Evolutionary conservation across 1,140 invertebrate species (phyloP).

Genomic region (Aphis gossypii): DNA sequence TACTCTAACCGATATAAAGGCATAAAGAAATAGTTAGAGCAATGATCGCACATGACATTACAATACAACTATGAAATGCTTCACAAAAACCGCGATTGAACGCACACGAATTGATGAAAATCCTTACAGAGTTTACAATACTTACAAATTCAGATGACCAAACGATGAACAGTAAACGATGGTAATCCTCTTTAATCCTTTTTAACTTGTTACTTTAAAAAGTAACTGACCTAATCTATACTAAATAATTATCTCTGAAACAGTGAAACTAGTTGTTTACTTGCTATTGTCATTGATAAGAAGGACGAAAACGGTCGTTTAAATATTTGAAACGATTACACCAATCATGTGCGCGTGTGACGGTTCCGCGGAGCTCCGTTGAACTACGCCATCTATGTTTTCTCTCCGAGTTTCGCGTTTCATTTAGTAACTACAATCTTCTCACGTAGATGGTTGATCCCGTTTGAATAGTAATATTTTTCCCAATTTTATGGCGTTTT

Average conservation of each 20-base stretch:
- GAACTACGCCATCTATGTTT: neutral
- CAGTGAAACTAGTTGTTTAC: no score
- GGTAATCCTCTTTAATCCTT: no score
- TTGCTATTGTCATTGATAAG: neutral
- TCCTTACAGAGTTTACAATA: neutral
- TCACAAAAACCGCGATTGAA: no score
- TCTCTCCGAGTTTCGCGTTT: neutral
- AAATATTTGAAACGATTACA: neutral
- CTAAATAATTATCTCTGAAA: no score
- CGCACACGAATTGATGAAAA: neutral
- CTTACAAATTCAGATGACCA: neutral
- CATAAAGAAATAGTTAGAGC: neutral
- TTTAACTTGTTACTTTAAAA: no score
- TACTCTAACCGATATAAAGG: neutral
- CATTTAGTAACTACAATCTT: neutral
- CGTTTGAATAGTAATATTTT: neutral
- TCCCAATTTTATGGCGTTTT: no score
- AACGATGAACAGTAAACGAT: no score
- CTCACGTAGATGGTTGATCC: neutral
- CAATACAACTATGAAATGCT: neutral
- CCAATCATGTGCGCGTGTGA: neutral
- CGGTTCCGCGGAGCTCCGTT: neutral
- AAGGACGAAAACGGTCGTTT: constrained; percentile 23
- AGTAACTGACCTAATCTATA: no score
- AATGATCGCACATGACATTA: neutral